A percentile compares a stretch with the other conserved stretches of the same genome.
Evolutionary conservation across 2,797 vertebrate species (phyloP).

Genomic region (Cossypha dichroa): DNA sequence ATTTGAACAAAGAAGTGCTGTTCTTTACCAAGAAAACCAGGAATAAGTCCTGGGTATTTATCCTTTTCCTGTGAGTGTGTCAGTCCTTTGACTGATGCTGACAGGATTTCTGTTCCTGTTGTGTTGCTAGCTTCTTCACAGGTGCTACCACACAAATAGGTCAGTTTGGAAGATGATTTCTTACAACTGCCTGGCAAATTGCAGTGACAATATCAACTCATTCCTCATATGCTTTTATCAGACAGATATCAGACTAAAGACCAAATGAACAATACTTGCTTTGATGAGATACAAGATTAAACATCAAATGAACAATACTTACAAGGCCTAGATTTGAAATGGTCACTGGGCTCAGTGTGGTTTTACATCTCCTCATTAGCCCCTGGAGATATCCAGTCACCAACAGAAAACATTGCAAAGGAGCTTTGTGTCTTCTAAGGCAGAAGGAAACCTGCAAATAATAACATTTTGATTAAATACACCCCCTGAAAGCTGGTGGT

Average conservation of each 20-base stretch:
- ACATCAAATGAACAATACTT: background rate
- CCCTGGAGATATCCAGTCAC: background rate
- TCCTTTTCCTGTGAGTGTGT: background rate
- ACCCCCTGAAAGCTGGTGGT: background rate
- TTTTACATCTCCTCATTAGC: background rate
- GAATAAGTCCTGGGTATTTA: background rate
- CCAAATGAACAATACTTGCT: background rate
- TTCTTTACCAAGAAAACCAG: background rate
- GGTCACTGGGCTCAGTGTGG: background rate
- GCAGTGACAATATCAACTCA: background rate
- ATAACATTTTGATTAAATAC: background rate
- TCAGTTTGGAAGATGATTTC: background rate
- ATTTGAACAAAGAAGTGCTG: background rate
- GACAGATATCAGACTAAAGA: background rate
- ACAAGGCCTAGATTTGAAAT: background rate
- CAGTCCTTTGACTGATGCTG: background rate
- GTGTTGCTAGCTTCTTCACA: background rate
- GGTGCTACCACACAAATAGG: background rate
- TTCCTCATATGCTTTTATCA: background rate
- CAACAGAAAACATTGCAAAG: background rate
- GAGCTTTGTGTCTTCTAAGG: background rate
- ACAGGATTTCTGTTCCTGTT: constrained; percentile 11
- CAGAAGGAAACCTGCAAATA: background rate
- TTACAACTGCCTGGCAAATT: constrained; percentile 10
- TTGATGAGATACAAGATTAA: background rate